phyloP scores from a whole-genome alignment of 2,113 vertebrate species.

The Tragelaphus imberbis region DNA sequence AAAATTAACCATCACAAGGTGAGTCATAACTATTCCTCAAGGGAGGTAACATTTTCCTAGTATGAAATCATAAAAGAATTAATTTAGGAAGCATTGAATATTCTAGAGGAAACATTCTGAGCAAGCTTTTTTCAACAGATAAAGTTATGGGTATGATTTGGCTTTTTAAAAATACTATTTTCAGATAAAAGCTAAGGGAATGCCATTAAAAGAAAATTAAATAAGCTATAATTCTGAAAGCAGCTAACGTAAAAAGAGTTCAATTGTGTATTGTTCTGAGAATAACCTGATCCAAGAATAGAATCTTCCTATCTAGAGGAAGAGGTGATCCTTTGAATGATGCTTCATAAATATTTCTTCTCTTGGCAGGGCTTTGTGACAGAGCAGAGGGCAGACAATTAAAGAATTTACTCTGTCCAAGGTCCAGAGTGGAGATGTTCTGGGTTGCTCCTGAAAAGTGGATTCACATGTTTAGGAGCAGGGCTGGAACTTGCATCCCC shows the following conservation, averaged over 20 bases:
- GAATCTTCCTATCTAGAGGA: neutral
- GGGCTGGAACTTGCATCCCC: neutral
- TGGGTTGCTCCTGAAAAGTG: neutral
- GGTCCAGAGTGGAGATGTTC: neutral
- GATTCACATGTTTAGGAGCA: neutral
- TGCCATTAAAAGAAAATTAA: neutral
- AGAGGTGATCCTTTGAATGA: neutral
- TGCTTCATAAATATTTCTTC: neutral
- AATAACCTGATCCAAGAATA: neutral
- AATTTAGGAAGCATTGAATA: neutral
- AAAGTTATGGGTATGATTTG: neutral
- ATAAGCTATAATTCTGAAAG: neutral
- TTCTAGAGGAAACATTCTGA: neutral
- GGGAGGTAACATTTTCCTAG: neutral
- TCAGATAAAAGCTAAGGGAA: neutral
- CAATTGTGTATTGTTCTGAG: neutral
- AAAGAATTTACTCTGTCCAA: neutral
- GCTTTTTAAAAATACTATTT: neutral
- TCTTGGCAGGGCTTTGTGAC: neutral
- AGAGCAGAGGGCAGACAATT: neutral
- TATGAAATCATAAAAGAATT: constrained; percentile 5
- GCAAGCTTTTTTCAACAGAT: neutral
- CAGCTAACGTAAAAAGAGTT: neutral
- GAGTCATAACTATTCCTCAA: neutral
- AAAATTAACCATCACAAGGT: neutral